Percentiles rank a stretch among this genome's conserved stretches.
Evolutionary conservation across 2,797 vertebrate species (phyloP).

Genomic region (Amazonetta brasiliensis): DNA sequence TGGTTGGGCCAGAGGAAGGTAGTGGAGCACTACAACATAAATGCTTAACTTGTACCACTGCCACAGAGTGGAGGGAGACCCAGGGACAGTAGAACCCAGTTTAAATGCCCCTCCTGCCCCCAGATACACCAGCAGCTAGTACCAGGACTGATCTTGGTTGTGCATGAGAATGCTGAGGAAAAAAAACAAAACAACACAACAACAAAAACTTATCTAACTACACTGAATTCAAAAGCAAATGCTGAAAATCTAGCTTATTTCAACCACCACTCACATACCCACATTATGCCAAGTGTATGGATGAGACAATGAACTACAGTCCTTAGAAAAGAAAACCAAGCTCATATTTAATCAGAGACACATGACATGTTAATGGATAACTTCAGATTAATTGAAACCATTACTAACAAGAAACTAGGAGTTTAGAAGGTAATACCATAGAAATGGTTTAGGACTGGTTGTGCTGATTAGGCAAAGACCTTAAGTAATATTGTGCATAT

Average conservation of each 20-base stretch:
- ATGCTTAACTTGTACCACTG: background rate
- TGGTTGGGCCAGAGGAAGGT: background rate
- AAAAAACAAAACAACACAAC: background rate
- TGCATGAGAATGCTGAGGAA: background rate
- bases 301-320: background rate
- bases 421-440: conserved; percentile 7
- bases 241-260: background rate
- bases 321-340: conserved; percentile 11
- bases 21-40: rapidly evolving
- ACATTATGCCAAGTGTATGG: background rate
- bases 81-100: background rate
- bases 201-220: background rate
- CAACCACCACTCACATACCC: background rate
- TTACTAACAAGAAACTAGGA: conserved; percentile 7
- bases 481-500: background rate
- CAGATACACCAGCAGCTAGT: background rate
- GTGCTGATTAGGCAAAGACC: conserved; percentile 27
- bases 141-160: background rate
- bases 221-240: background rate
- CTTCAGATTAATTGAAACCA: conserved; percentile 62
- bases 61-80: background rate
- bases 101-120: background rate
- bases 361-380: conserved; percentile 28
- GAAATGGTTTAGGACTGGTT: conserved; percentile 20
- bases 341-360: conserved; percentile 34